Evolutionary conservation across 1,140 invertebrate species (phyloP).

Genomic region (Cyclina sinensis): DNA sequence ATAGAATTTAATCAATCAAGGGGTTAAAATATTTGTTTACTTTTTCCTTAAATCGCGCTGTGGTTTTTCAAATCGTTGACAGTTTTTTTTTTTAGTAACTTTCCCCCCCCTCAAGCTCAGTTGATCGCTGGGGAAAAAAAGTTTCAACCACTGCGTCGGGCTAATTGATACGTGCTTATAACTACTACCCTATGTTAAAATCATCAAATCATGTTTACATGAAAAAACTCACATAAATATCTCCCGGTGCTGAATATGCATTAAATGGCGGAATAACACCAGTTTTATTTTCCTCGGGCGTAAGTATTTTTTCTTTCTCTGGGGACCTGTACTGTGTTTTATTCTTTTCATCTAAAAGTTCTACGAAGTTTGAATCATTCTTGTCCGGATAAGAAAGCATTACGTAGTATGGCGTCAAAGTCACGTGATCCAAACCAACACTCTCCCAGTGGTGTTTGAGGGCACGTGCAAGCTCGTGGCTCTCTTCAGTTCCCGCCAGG

Average conservation of each 20-base stretch:
- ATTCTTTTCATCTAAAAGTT: conserved; percentile 66
- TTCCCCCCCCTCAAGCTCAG: too few species aligned
- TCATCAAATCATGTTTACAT: too few species aligned
- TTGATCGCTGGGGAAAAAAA: too few species aligned
- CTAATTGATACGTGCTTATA: too few species aligned
- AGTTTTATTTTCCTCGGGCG: conserved; percentile 77
- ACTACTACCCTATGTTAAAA: too few species aligned
- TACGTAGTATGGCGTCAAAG: conserved; percentile 81
- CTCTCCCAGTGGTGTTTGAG: conserved; percentile 76
- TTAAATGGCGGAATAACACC: conserved; percentile 84
- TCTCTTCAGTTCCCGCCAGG: conserved; percentile 80
- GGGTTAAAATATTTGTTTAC: too few species aligned
- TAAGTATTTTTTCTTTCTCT: conserved; percentile 76
- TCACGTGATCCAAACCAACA: conserved; percentile 77
- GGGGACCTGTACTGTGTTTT: conserved; percentile 71
- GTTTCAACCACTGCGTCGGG: too few species aligned
- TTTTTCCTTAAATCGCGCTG: too few species aligned
- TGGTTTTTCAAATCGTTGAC: too few species aligned
- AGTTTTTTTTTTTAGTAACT: too few species aligned
- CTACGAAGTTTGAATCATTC: conserved; percentile 72
- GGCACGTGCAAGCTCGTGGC: conserved; percentile 76
- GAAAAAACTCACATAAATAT: conserved; percentile 47
- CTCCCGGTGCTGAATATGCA: conserved; percentile 79
- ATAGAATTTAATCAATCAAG: too few species aligned
- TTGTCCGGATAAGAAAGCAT: conserved; percentile 83